phyloP scores from a whole-genome alignment of 2,888 invertebrate species.

The Drosophila prolongata region DNA sequence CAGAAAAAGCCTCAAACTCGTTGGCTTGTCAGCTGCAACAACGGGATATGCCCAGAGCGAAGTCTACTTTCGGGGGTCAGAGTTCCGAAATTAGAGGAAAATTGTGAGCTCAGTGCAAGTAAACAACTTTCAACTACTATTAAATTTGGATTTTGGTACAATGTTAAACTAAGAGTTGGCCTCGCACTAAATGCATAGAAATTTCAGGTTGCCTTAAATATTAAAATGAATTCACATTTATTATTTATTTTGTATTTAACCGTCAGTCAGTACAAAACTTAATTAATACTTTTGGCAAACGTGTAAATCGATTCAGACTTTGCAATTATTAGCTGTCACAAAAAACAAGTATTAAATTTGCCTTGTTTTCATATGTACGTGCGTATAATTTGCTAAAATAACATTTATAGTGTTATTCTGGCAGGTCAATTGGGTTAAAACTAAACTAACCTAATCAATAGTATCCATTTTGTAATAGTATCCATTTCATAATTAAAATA shows the following conservation, averaged over 20 bases:
- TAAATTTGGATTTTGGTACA: too few species aligned
- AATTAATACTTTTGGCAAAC: not conserved
- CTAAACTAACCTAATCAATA: not conserved
- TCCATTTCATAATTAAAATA: too few species aligned
- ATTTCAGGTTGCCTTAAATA: too few species aligned
- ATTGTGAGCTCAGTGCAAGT: not conserved
- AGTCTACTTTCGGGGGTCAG: constrained; percentile 28
- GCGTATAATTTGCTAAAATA: not conserved
- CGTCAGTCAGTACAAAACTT: not conserved
- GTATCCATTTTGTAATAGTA: not conserved
- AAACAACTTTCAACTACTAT: not conserved
- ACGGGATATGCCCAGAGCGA: constrained; percentile 13
- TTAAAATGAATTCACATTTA: constrained; percentile 1
- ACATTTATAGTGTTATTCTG: not conserved
- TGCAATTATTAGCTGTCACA: constrained; percentile 21
- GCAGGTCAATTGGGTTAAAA: not conserved
- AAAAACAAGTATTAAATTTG: constrained; percentile 10
- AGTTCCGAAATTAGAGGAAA: not conserved
- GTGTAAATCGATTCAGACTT: constrained; percentile 12
- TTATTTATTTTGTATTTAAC: not conserved
- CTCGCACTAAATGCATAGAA: too few species aligned
- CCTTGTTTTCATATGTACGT: constrained; percentile 2
- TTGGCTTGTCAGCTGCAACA: constrained; percentile 36
- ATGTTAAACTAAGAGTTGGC: too few species aligned
- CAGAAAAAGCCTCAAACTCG: constrained; percentile 17